These are phyloP conservation scores for Erannis defoliaria DNA, from an alignment of 2,888 invertebrate species.

Conservation along the genomic window DNA sequence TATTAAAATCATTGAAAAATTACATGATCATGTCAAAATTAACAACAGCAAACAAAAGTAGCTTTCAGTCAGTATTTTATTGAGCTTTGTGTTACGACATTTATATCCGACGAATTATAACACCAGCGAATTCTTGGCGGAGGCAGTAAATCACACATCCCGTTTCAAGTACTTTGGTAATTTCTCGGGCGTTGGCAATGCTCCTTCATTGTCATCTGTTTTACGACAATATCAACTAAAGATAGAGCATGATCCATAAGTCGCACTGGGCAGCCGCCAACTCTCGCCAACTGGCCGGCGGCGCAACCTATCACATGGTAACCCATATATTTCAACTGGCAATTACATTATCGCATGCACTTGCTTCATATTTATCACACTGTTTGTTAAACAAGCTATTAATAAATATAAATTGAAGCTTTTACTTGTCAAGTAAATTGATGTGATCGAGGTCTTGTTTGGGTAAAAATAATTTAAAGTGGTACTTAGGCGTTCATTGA, in stretches of 20 bases:
- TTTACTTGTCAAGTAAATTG: background rate
- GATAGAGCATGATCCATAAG: slow-evolving; percentile 52
- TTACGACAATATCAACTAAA: slow-evolving; percentile 68
- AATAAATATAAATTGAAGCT: background rate
- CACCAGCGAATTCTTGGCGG: background rate
- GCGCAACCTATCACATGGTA: slow-evolving; percentile 5
- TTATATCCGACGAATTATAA: background rate
- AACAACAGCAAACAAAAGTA: too few species aligned
- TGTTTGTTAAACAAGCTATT: slow-evolving; percentile 2
- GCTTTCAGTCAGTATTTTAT: too few species aligned
- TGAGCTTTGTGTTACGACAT: background rate
- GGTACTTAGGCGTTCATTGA: background rate
- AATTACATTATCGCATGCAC: slow-evolving; percentile 4
- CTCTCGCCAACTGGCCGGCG: slow-evolving; percentile 1
- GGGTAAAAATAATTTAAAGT: background rate
- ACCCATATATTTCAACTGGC: slow-evolving; percentile 5
- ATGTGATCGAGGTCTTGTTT: background rate
- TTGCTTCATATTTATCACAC: slow-evolving; percentile 13
- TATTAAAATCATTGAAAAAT: too few species aligned
- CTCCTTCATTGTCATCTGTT: slow-evolving; percentile 42
- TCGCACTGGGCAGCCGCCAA: slow-evolving; percentile 39
- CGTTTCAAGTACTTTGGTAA: slow-evolving; percentile 46
- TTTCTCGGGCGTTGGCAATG: slow-evolving; percentile 40
- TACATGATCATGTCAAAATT: too few species aligned
- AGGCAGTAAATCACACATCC: slow-evolving; percentile 40